Percentiles rank a stretch among this genome's conserved stretches.
Conservation (phyloP, 2,888 invertebrate genomes). For the Trissonchulus latispiculum region DNA sequence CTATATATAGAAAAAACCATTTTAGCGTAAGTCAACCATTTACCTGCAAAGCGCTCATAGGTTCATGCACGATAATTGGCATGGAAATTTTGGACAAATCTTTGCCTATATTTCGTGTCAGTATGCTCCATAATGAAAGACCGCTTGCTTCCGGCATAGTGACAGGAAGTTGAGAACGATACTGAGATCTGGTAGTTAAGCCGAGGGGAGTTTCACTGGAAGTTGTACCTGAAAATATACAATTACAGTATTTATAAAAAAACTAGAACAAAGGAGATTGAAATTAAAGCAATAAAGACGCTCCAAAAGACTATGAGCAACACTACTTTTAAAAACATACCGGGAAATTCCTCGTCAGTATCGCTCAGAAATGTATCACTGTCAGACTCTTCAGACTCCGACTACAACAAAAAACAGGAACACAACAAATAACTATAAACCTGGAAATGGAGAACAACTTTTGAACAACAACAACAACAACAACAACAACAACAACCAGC, state of each 20-base stretch:
- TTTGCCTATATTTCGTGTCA: conserved; percentile 71
- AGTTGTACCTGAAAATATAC: conserved; percentile 7
- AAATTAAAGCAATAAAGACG: too few species aligned
- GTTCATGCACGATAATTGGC: conserved; percentile 75
- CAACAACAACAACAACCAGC: too few species aligned
- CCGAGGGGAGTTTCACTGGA: background rate
- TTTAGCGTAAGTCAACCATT: too few species aligned
- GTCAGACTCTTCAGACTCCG: background rate
- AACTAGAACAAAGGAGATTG: too few species aligned
- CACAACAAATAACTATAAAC: too few species aligned
- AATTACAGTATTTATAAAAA: too few species aligned
- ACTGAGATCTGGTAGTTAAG: background rate
- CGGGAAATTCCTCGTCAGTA: background rate
- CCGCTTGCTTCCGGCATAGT: conserved; percentile 12
- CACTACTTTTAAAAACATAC: background rate
- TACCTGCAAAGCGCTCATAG: conserved; percentile 66
- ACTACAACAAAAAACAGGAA: too few species aligned
- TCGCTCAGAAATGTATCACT: background rate
- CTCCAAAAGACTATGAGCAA: background rate
- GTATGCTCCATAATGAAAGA: conserved; percentile 58
- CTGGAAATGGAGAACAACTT: too few species aligned
- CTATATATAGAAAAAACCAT: too few species aligned
- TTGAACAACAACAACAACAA: too few species aligned
- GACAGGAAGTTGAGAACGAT: conserved; percentile 2
- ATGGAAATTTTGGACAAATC: conserved; percentile 73